Evolutionary conservation across 2,797 vertebrate species (phyloP).

Genomic region (Prunella strophiata): DNA sequence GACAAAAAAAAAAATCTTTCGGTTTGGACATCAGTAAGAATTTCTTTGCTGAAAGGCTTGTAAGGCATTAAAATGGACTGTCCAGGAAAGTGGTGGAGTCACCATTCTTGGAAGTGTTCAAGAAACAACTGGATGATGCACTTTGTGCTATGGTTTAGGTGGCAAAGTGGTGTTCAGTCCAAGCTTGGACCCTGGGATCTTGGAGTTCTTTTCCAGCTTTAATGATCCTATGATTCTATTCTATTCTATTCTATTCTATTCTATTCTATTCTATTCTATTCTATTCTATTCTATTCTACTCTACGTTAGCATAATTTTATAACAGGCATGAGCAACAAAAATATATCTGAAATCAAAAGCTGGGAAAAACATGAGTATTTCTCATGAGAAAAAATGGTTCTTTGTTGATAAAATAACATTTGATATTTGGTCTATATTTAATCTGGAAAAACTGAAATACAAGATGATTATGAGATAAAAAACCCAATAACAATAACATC

Average conservation of each 20-base stretch:
- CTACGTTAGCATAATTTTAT: neutral
- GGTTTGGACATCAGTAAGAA: neutral
- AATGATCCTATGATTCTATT: neutral
- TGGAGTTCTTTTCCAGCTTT: neutral
- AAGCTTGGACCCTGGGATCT: neutral
- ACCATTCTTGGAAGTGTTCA: neutral
- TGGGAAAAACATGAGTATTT: neutral
- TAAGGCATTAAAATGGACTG: neutral
- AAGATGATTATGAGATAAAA: neutral
- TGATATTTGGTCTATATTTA: neutral
- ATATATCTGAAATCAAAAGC: neutral
- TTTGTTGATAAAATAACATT: neutral
- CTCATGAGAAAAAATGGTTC: neutral
- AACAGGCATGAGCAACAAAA: neutral
- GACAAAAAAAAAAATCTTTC: neutral
- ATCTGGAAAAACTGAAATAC: neutral
- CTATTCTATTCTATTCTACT: neutral
- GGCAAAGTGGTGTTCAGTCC: accelerated
- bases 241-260: neutral
- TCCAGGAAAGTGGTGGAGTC: neutral
- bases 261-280: neutral
- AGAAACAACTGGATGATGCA: neutral
- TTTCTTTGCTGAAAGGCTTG: neutral
- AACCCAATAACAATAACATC: neutral
- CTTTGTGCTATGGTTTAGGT: neutral